Percentiles rank a stretch among this genome's conserved stretches.
Conservation (phyloP, 2,888 invertebrate genomes). For the Acanthopleura granulata region DNA sequence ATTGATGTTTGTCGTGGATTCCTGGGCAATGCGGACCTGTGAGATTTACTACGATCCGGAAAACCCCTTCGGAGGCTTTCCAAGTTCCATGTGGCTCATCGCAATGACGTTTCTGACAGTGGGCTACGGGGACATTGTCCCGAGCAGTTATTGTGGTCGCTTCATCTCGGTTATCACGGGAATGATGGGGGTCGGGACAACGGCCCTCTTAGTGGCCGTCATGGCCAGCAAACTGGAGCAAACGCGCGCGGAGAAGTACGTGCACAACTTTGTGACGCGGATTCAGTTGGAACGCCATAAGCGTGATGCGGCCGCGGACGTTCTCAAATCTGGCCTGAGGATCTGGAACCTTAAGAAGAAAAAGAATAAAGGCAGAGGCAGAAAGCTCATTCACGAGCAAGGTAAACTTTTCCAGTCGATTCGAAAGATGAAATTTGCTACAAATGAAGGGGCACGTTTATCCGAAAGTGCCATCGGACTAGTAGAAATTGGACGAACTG, state of each 20-base stretch:
- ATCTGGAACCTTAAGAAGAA: slow-evolving; percentile 38
- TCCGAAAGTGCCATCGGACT: slow-evolving; percentile 14
- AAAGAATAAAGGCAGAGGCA: slow-evolving; percentile 69
- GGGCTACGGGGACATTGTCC: slow-evolving; percentile 56
- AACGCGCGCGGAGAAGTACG: slow-evolving; percentile 51
- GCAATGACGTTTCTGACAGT: slow-evolving; percentile 59
- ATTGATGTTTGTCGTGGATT: slow-evolving; percentile 48
- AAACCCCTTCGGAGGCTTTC: slow-evolving; percentile 35
- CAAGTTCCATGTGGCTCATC: slow-evolving; percentile 57
- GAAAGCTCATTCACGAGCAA: slow-evolving; percentile 11
- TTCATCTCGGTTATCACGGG: slow-evolving; percentile 54
- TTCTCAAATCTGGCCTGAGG: slow-evolving; percentile 47
- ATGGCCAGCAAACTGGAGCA: slow-evolving; percentile 55
- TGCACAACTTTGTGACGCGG: slow-evolving; percentile 53
- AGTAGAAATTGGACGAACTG: slow-evolving; percentile 12
- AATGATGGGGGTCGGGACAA: slow-evolving; percentile 53
- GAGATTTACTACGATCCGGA: slow-evolving; percentile 53
- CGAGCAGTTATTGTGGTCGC: slow-evolving; percentile 56
- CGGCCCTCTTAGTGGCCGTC: slow-evolving; percentile 56
- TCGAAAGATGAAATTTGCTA: slow-evolving; percentile 10
- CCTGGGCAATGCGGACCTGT: slow-evolving; percentile 60
- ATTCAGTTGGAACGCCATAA: slow-evolving; percentile 49
- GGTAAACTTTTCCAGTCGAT: slow-evolving; percentile 6
- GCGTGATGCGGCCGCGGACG: slow-evolving; percentile 52
- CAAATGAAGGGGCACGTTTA: slow-evolving; percentile 4